Conservation (phyloP, 2,888 invertebrate genomes). For the Pollenia griseotomentosa region DNA sequence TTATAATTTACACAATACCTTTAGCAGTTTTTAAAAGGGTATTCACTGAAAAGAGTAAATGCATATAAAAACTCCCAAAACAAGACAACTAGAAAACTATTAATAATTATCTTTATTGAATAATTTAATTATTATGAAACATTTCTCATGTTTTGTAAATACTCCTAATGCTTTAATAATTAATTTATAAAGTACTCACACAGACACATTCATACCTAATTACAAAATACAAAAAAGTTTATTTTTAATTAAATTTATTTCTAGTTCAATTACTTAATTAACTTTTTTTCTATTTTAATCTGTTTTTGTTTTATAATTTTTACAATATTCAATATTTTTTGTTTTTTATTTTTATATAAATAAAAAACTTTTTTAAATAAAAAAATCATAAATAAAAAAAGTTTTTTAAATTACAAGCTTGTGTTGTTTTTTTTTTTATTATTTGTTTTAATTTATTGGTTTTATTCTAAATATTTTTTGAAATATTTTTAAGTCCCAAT, state of each 20-base stretch:
- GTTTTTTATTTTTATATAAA: neutral
- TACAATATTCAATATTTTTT: conserved; percentile 25
- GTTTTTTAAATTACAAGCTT: conserved; percentile 45
- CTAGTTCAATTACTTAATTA: conserved; percentile 44
- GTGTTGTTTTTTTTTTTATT: conserved; percentile 14
- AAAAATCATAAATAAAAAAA: conserved; percentile 23
- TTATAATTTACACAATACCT: conserved; percentile 7
- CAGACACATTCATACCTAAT: conserved; percentile 35
- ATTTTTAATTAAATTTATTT: conserved; percentile 46
- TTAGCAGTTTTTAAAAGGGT: neutral
- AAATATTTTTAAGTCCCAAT: conserved; percentile 37
- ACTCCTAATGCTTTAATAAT: conserved; percentile 1
- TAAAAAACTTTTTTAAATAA: conserved; percentile 13
- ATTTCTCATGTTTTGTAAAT: neutral
- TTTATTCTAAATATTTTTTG: neutral
- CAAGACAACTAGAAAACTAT: neutral
- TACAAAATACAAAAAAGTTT: conserved; percentile 47
- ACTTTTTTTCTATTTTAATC: conserved; percentile 14
- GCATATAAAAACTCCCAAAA: neutral
- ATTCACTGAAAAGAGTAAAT: conserved; percentile 3
- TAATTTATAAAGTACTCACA: conserved; percentile 26
- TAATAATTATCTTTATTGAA: no score
- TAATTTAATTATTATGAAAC: no score
- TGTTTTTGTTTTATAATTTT: conserved; percentile 26
- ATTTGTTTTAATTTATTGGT: conserved; percentile 2